Evolutionary conservation across 2,888 invertebrate genomes (phyloP).

Genomic region (Drosophila ezoana): DNA sequence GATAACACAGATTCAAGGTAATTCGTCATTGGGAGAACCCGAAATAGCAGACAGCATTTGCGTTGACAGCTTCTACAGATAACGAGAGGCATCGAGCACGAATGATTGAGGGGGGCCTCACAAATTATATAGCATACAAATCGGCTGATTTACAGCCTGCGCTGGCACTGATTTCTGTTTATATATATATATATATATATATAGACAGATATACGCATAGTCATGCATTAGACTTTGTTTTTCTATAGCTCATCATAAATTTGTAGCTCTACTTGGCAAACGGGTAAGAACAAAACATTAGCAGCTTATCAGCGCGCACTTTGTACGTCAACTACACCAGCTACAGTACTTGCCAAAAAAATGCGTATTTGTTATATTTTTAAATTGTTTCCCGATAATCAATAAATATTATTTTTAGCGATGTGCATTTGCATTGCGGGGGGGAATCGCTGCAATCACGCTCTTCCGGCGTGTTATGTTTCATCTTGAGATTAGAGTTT

Average conservation of each 20-base stretch:
- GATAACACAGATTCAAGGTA: conserved; percentile 5
- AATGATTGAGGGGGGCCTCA: not conserved
- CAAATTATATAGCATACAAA: conserved; percentile 47
- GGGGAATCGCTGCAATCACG: conserved; percentile 5
- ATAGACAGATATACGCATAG: conserved; percentile 29
- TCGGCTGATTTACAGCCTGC: conserved; percentile 34
- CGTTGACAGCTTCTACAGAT: too few species aligned
- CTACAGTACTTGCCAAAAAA: conserved; percentile 7
- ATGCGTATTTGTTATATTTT: not conserved
- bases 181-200: too few species aligned
- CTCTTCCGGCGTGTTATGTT: conserved; percentile 1
- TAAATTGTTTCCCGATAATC: not conserved
- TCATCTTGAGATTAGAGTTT: not conserved
- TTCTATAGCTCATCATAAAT: conserved; percentile 30
- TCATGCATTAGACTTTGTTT: not conserved
- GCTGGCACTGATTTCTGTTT: conserved; percentile 9
- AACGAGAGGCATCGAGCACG: not conserved
- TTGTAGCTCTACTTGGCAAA: not conserved
- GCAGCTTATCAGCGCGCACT: conserved; percentile 29
- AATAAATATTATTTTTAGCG: not conserved
- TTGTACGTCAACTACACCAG: conserved; percentile 4
- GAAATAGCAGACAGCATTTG: conserved; percentile 9
- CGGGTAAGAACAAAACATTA: not conserved
- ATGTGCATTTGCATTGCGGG: conserved; percentile 12
- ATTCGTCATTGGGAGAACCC: conserved; percentile 25